These are phyloP conservation scores for Diadegma fenestrale DNA, from an alignment of 2,888 invertebrate genomes.

Conservation along the genomic window DNA sequence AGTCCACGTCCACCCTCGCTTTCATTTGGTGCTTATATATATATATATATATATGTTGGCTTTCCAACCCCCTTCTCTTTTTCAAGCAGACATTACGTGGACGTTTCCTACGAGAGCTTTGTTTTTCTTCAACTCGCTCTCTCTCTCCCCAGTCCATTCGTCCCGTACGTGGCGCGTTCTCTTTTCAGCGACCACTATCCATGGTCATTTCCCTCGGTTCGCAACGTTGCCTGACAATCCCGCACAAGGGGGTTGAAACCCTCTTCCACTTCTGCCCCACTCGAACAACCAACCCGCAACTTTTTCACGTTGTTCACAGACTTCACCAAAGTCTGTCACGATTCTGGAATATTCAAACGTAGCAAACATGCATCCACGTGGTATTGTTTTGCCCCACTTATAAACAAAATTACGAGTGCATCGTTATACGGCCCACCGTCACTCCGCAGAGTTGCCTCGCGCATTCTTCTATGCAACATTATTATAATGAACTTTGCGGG, in stretches of 20 bases:
- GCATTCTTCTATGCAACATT: not conserved
- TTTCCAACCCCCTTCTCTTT: conserved; percentile 21
- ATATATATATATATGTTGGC: too few relatives aligned
- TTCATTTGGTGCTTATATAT: conserved; percentile 18
- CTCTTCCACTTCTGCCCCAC: conserved; percentile 7
- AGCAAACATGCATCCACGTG: not conserved
- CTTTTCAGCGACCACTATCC: not conserved
- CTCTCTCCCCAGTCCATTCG: not conserved
- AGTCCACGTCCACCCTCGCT: conserved; percentile 43
- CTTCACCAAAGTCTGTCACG: not conserved
- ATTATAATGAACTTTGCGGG: not conserved
- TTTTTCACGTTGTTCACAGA: conserved; percentile 8
- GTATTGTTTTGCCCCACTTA: not conserved
- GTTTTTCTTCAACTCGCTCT: conserved; percentile 28
- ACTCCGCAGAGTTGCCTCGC: not conserved
- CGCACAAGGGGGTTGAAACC: not conserved
- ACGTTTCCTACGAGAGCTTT: conserved; percentile 49
- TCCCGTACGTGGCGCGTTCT: not conserved
- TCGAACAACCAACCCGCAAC: conserved; percentile 12
- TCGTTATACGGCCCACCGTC: not conserved
- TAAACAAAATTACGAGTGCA: not conserved
- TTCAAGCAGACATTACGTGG: conserved; percentile 59
- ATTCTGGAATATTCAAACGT: not conserved
- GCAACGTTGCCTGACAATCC: not conserved
- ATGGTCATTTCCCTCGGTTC: conserved; percentile 7